Evolutionary conservation across 2,797 vertebrate species (phyloP), one percentile per base, ranked within the genome.

Genomic region (Meda fulgida): DNA sequence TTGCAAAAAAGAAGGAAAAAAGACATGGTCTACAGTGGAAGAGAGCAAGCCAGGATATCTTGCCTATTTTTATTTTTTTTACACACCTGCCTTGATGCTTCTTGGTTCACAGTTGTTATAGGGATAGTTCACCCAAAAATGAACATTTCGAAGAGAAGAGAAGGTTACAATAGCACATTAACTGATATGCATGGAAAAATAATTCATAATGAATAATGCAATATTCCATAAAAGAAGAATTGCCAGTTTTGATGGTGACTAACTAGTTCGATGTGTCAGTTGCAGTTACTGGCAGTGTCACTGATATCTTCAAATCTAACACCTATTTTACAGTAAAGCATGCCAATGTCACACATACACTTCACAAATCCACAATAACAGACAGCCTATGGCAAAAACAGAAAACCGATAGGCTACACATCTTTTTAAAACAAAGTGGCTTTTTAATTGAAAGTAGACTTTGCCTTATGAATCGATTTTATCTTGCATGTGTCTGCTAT

Each of bases 261-360:
- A 9, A 70, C 31, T 36, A 67, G 21, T 67, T 21, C 48, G 13
- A 5, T 29, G 55, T n/a, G 29, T 38, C 40, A 63, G 69, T 63
- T 46, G 9, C 13, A n/a, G 26, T 73, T 36, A 55, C 48, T 70
- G 65, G 66, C n/a, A 81, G 46, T 36, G 51, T 36, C 8, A 73
- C 70, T 53, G 34, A 38, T 58, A 70, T 21, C 66, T 70, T 38
- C 19, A 36, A 72, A 72, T 75, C 2, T 23, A 63, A 51, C 38
- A 19, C 23, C 48, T 43, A 19, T 31, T 83, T 83, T 36, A 73
- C 58, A 65, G 55, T 36, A 83, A 83, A 26, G 58, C 5, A 75
- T 16, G 21, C 21, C 70, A 36, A 6, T 14, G 29, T 82, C 53
- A 83, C 55, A 81, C 80, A 48, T 9, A 16, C 19, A 14, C 21